These are phyloP conservation scores for Astreopora myriophthalma DNA, from an alignment of 64 coral and sea anemone genomes.

Conservation along the genomic window DNA sequence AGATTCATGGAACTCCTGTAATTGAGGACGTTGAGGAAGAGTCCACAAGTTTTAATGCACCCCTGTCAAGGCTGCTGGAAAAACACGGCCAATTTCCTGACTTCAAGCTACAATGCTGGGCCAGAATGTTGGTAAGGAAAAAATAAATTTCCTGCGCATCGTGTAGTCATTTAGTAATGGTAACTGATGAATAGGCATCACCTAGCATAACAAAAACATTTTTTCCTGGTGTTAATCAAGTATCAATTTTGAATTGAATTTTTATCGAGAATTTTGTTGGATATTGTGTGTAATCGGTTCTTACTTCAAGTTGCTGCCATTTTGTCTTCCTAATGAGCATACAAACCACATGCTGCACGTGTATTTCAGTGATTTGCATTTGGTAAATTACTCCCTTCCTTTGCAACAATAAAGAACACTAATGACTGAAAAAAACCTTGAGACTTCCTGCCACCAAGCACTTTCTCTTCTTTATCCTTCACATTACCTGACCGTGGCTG, in stretches of 20 bases:
- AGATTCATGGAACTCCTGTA: not conserved
- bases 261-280: not conserved
- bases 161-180: not conserved
- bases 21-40: not conserved
- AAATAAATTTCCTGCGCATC: not conserved
- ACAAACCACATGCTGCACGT: not conserved
- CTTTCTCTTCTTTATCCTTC: no score
- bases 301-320: not conserved
- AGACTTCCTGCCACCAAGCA: no score
- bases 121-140: slow-evolving; percentile 16
- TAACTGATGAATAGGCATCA: not conserved
- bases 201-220: not conserved
- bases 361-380: not conserved
- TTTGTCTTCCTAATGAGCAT: not conserved
- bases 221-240: not conserved
- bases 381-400: not conserved
- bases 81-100: not conserved
- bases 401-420: not conserved
- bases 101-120: slow-evolving; percentile 12
- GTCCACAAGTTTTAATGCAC: not conserved
- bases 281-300: not conserved
- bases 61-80: not conserved
- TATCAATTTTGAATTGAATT: not conserved
- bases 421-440: not conserved
- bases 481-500: no score